Percentiles rank a stretch among this genome's conserved stretches.
phyloP scores from a whole-genome alignment of 2,797 vertebrate genomes.

The Clarias pachynema region DNA sequence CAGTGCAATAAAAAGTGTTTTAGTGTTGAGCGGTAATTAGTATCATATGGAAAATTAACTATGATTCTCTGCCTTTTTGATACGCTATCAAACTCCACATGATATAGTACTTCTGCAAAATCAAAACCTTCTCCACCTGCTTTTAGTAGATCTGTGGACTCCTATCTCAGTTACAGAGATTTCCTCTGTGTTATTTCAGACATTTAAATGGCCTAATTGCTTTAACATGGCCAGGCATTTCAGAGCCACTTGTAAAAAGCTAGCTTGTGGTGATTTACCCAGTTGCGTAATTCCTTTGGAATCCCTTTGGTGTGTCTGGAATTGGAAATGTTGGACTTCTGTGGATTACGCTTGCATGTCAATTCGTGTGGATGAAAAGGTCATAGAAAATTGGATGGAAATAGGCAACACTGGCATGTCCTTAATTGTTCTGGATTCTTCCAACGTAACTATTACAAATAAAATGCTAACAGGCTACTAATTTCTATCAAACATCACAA shows the following conservation, averaged over 20 bases:
- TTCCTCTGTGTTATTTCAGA: constrained; percentile 63
- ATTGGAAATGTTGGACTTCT: constrained; percentile 21
- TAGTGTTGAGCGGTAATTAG: background rate
- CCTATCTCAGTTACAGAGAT: constrained; percentile 50
- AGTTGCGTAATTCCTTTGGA: constrained; percentile 57
- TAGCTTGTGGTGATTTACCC: constrained; percentile 65
- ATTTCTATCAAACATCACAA: background rate
- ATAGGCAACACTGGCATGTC: constrained; percentile 25
- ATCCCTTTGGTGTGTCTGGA: constrained; percentile 62
- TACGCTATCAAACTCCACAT: constrained; percentile 27
- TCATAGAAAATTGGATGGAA: constrained; percentile 11
- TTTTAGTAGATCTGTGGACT: constrained; percentile 38
- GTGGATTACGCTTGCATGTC: constrained; percentile 44
- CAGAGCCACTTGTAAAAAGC: constrained; percentile 65
- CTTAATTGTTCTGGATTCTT: background rate
- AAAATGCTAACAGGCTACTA: background rate
- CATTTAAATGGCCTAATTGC: constrained; percentile 71
- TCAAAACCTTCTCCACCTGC: constrained; percentile 62
- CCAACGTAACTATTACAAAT: constrained; percentile 13
- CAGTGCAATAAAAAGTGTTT: background rate
- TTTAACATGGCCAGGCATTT: constrained; percentile 65
- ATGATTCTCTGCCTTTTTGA: background rate
- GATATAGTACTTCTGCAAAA: constrained; percentile 14
- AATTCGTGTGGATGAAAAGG: constrained; percentile 43
- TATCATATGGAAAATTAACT: constrained; percentile 12